Evolutionary conservation across 2,888 invertebrate species (phyloP), one percentile per base, ranked within the genome.

Genomic region (Leucania comma): DNA sequence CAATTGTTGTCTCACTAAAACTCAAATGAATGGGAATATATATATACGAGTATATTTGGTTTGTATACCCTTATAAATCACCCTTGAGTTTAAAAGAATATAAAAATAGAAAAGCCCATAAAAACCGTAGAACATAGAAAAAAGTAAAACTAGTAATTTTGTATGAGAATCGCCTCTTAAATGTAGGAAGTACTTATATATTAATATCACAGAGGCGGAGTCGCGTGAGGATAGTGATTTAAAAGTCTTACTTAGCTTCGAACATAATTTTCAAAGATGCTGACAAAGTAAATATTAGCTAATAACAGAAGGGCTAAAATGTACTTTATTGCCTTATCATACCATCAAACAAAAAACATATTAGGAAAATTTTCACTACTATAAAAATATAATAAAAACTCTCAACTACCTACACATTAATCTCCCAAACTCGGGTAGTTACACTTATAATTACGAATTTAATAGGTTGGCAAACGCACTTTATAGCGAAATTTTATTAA

Each of bases 401-500:
- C 12, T 32, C 12, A 61, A 50, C 42, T 17, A n/a, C 65, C 32
- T 46, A 59, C 32, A 22, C 46, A 56, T 38, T 35, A 24, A 51
- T 57, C 20, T 17, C 26, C 10, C 20, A 20, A 38, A 58, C 10
- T 48, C 51, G 26, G n/a, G 51, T 68, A 46, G 24, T 54, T 71
- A 51, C 17, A 72, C 2, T 66, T 60, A 38, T 75, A 58, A 65
- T 58, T 20, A 38, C 12, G 26, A 42, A 35, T 73, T 68, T 60
- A 51, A 53, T 77, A 63, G 38, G 29, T 73, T 77, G 73, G 76
- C 67, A 54, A 75, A 24, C 32, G 50, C 26, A 48, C 29, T 68
- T 61, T 50, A 66, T 35, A 57, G 54, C 48, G 48, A 56, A 61
- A 57, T 32, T 81, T 76, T 73, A 77, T 68, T 38, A 73, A 78